Conservation (phyloP, 2,797 vertebrate species). For the Siniperca undulata region DNA sequence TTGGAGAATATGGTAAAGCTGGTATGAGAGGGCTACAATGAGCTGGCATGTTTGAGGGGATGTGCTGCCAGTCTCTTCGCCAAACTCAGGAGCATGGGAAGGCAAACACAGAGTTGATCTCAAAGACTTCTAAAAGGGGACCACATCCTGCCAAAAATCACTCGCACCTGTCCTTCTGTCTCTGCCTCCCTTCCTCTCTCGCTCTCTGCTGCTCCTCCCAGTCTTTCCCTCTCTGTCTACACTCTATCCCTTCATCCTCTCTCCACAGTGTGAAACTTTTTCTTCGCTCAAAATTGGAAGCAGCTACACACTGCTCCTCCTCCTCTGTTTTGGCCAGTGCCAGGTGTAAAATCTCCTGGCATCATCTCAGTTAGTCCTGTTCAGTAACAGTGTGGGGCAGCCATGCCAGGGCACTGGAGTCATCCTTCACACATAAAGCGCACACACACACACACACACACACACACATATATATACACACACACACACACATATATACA, state of each 20-base stretch:
- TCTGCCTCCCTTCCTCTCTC: slow-evolving; percentile 55
- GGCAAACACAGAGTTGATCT: slow-evolving; percentile 84
- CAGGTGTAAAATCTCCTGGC: slow-evolving; percentile 83
- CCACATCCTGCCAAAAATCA: slow-evolving; percentile 80
- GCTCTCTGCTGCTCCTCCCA: slow-evolving; percentile 56
- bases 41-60: slow-evolving; percentile 60
- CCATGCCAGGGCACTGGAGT: slow-evolving; percentile 74
- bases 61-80: slow-evolving; percentile 72
- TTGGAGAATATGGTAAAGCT: slow-evolving; percentile 64
- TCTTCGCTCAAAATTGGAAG: slow-evolving; percentile 50
- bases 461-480: slow-evolving; percentile 30
- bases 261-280: slow-evolving; percentile 60
- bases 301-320: slow-evolving; percentile 39
- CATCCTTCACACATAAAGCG: slow-evolving; percentile 55
- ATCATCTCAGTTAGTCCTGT: slow-evolving; percentile 68
- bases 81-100: slow-evolving; percentile 84
- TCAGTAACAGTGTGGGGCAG: slow-evolving; percentile 56
- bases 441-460: slow-evolving; percentile 24
- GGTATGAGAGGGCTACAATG: slow-evolving; percentile 65
- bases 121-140: slow-evolving; percentile 81
- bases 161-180: slow-evolving; percentile 84
- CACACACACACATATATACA: slow-evolving; percentile 30
- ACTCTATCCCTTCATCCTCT: slow-evolving; percentile 60
- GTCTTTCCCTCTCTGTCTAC: slow-evolving; percentile 44
- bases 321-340: slow-evolving; percentile 66